phyloP scores from a whole-genome alignment of 2,797 vertebrate genomes.

The Prunella strophiata region DNA sequence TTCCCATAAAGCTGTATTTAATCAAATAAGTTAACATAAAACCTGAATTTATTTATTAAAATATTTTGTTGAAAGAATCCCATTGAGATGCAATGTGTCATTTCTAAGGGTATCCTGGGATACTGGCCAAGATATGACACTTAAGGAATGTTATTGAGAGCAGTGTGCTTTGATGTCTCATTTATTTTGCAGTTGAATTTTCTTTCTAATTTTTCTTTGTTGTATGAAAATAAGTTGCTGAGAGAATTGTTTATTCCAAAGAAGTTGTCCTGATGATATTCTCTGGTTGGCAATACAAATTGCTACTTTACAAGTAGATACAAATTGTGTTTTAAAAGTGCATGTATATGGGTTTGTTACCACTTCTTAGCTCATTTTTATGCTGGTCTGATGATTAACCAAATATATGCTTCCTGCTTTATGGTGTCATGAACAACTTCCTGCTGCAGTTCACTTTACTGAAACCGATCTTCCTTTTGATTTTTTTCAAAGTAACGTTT shows the following conservation, averaged over 20 bases:
- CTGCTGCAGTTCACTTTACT: slow-evolving; percentile 30
- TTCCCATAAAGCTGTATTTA: slow-evolving; percentile 41
- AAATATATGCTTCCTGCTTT: slow-evolving; percentile 33
- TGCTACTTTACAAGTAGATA: not conserved
- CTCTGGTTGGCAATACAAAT: not conserved
- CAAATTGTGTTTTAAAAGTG: slow-evolving; percentile 10
- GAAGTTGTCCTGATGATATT: not conserved
- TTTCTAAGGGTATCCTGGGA: slow-evolving; percentile 67
- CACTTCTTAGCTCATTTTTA: slow-evolving; percentile 27
- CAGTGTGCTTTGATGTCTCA: slow-evolving; percentile 36
- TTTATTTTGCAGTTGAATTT: slow-evolving; percentile 57
- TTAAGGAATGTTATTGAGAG: slow-evolving; percentile 56
- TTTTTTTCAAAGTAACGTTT: not conserved
- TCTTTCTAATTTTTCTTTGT: slow-evolving; percentile 26
- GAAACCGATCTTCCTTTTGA: slow-evolving; percentile 12
- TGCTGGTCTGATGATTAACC: slow-evolving; percentile 12
- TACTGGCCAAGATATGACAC: slow-evolving; percentile 60
- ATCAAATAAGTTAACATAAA: slow-evolving; percentile 44
- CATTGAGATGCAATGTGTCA: slow-evolving; percentile 46
- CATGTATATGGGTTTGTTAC: not conserved
- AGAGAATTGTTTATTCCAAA: slow-evolving; percentile 7
- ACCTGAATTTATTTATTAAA: slow-evolving; percentile 58
- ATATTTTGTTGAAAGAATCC: slow-evolving; percentile 59
- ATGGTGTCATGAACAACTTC: slow-evolving; percentile 36
- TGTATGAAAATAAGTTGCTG: not conserved